Evolutionary conservation across 2,797 vertebrate species (phyloP), one percentile per base, ranked within the genome.

Genomic region (Pangasius djambal): DNA sequence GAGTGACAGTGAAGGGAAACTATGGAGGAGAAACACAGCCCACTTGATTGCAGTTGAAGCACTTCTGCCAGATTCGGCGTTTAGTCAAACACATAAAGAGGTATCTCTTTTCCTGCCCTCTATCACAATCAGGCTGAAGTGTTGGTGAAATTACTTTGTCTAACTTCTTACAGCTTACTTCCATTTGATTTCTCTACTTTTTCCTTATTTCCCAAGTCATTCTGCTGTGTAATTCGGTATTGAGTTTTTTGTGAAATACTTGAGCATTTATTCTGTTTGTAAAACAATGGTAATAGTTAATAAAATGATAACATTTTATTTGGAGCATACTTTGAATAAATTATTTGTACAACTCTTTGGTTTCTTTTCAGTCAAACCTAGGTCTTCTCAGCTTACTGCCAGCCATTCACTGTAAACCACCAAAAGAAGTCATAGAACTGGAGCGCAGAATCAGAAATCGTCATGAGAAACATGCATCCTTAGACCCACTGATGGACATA

Each of bases 331-430:
- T 69, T 44, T 63, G 37, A 78, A 89, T 44, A 0, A 20, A 50
- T 85, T 1, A 28, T 61, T 90, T 55, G 4, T 89, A 13, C 87
- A 37, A 44, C 90, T 13, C 22, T 89, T 91, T 93, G 16, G 78
- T n/a, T 85, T 79, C 88, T 72, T 77, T 61, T 85, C 87, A 96
- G 95, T 81, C 86, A 48, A 93, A 79, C 48, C 85, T 92, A 86
- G 94, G 92, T 37, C 94, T 97, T 92, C 94, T 97, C 82, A 93
- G 94, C 61, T 90, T 96, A 77, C 92, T 97, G 63, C 97, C 97
- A 13, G 93, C 95, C 0, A 94, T 97, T 92, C 82, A 93, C 22
- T 97, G 97, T 82, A 88, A 86, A 88, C 89, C 96, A 44, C 96
- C 96, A 0, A 93, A 86, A 82, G 93, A 95, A 16, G 94, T 95